Evolutionary conservation across 2,797 vertebrate species (phyloP).

Genomic region (Diglossa cyanea): DNA sequence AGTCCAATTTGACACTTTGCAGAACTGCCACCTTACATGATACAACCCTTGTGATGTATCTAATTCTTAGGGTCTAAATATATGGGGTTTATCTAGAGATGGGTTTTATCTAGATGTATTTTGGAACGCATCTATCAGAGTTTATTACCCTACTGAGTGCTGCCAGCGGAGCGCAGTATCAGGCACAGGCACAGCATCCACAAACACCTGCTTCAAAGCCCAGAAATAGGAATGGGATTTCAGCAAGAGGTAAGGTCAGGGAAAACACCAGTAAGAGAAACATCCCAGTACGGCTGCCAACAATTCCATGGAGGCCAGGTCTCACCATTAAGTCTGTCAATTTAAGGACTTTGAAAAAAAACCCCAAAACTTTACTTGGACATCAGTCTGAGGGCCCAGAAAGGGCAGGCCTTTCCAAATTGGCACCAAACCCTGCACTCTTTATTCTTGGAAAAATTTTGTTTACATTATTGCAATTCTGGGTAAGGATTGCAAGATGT

Average conservation of each 20-base stretch:
- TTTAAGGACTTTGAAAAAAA: not conserved
- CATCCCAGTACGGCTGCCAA: not conserved
- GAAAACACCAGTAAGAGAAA: not conserved
- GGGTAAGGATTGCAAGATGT: slow-evolving; percentile 21
- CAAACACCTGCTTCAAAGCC: not conserved
- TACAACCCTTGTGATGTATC: not conserved
- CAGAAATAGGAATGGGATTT: not conserved
- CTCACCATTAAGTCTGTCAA: not conserved
- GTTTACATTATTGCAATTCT: slow-evolving; percentile 47
- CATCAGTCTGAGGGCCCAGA: not conserved
- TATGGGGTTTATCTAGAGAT: not conserved
- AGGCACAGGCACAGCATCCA: not conserved
- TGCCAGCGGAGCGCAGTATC: not conserved
- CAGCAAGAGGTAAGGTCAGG: not conserved
- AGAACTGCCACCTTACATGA: not conserved
- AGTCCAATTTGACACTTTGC: not conserved
- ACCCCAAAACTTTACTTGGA: not conserved
- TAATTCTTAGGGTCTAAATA: not conserved
- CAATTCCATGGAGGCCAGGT: not conserved
- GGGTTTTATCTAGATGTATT: not conserved
- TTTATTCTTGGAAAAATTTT: slow-evolving; percentile 32
- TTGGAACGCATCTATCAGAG: not conserved
- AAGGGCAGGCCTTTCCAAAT: not conserved
- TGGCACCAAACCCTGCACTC: not conserved
- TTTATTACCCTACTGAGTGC: not conserved